Percentiles rank a stretch among this genome's conserved stretches.
phyloP scores from a whole-genome alignment of 2,888 invertebrate genomes.

The Prenolepis imparis region DNA sequence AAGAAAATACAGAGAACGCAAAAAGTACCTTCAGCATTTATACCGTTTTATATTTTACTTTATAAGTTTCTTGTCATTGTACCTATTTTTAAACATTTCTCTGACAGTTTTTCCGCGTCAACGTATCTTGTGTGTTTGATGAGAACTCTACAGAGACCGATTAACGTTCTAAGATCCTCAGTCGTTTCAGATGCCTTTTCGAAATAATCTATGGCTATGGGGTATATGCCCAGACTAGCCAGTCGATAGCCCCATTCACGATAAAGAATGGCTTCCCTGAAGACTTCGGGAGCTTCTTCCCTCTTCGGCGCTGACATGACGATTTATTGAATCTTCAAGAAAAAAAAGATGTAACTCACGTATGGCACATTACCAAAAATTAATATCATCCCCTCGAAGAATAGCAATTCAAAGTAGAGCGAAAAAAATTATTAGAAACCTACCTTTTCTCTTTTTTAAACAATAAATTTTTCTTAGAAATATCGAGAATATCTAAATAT shows the following conservation, averaged over 20 bases:
- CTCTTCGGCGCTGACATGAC: constrained; percentile 57
- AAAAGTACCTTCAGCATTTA: not conserved
- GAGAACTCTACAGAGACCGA: constrained; percentile 77
- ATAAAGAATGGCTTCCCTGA: constrained; percentile 77
- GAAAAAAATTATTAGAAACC: not conserved
- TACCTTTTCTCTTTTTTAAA: not conserved
- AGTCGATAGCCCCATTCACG: constrained; percentile 81
- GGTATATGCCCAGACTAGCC: constrained; percentile 66
- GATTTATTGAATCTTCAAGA: not conserved
- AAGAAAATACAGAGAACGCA: not conserved
- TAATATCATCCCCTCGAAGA: not conserved
- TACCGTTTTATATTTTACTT: not conserved
- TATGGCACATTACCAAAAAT: not conserved
- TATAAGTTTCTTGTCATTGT: not conserved
- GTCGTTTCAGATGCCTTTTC: constrained; percentile 72
- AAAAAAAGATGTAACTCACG: not conserved
- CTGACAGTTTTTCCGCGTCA: constrained; percentile 74
- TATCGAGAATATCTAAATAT: not conserved
- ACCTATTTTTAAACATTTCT: constrained; percentile 80
- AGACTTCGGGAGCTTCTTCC: constrained; percentile 67
- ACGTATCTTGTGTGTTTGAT: constrained; percentile 76
- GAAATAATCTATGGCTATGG: constrained; percentile 76
- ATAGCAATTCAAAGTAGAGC: not conserved
- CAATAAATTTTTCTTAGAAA: constrained; percentile 12
- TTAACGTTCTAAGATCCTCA: constrained; percentile 75